Evolutionary conservation across 1,140 invertebrate species (phyloP).

Genomic region (Drosophila aff.): DNA sequence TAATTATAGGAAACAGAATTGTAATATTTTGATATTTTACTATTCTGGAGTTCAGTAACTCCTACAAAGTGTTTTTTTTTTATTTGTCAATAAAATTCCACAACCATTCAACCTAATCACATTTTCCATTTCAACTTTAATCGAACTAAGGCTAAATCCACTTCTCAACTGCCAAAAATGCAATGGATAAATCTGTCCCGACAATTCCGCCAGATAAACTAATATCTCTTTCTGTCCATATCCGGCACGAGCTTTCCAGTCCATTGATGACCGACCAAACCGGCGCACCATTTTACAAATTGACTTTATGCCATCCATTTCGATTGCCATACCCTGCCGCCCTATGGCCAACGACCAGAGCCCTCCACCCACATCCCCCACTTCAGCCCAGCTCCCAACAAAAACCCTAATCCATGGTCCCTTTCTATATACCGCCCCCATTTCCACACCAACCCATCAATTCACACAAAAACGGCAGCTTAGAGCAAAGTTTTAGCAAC

Average conservation of each 20-base stretch:
- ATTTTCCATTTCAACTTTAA: constrained; percentile 25
- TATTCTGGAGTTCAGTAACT: neutral
- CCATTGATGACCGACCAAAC: constrained; percentile 69
- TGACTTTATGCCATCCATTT: constrained; percentile 60
- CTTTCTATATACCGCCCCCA: constrained; percentile 10
- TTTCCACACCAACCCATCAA: constrained; percentile 27
- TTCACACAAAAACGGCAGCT: constrained; percentile 52
- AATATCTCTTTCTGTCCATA: constrained; percentile 53
- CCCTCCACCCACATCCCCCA: neutral
- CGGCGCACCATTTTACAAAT: constrained; percentile 53
- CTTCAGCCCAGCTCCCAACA: neutral
- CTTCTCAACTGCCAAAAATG: constrained; percentile 32
- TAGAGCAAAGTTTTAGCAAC: constrained; percentile 66
- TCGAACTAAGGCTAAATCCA: constrained; percentile 23
- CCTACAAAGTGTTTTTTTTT: neutral
- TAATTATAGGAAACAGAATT: neutral
- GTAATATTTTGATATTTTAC: neutral
- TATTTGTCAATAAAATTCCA: neutral
- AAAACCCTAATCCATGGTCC: constrained; percentile 25
- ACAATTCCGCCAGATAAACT: constrained; percentile 53
- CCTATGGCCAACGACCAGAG: neutral
- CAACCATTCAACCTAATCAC: constrained; percentile 2
- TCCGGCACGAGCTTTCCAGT: constrained; percentile 61
- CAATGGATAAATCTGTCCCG: constrained; percentile 36
- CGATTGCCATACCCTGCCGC: constrained; percentile 21